These are phyloP conservation scores for Molanna angustata DNA, from an alignment of 2,888 invertebrate species.

Conservation along the genomic window DNA sequence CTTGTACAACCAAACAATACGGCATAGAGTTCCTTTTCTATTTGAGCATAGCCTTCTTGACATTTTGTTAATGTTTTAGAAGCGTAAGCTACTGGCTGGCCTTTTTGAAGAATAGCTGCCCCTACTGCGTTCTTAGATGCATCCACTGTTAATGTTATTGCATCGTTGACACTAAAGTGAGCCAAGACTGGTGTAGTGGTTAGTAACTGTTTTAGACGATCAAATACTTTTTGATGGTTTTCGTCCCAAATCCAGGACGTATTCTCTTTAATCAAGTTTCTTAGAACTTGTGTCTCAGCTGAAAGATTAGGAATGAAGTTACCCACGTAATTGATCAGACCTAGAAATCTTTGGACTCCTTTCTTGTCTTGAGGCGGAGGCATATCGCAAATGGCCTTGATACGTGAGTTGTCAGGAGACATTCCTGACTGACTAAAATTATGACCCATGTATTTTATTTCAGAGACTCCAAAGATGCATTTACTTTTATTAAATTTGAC, in stretches of 20 bases:
- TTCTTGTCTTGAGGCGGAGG: constrained; percentile 1
- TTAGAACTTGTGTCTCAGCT: neutral
- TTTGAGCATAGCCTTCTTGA: neutral
- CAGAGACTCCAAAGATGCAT: no score
- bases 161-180: constrained; percentile 1
- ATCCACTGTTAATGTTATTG: constrained; percentile 1
- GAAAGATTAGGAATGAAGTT: constrained; percentile 2
- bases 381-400: constrained; percentile 2
- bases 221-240: constrained; percentile 1
- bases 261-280: constrained; percentile 2
- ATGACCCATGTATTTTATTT: no score
- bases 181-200: neutral
- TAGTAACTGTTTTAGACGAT: constrained; percentile 1
- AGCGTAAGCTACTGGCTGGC: neutral
- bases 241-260: neutral
- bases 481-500: no score
- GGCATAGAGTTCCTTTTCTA: neutral
- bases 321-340: constrained; percentile 1
- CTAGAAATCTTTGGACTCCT: constrained; percentile 1
- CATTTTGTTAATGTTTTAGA: constrained; percentile 4
- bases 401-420: neutral
- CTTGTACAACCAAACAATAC: constrained; percentile 4
- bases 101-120: neutral
- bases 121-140: constrained; percentile 4
- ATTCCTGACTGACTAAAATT: no score